Percentiles rank a stretch among this genome's conserved stretches.
These are phyloP conservation scores for Heteromyza rotundicornis DNA, from an alignment of 2,888 invertebrate genomes.

Conservation along the genomic window DNA sequence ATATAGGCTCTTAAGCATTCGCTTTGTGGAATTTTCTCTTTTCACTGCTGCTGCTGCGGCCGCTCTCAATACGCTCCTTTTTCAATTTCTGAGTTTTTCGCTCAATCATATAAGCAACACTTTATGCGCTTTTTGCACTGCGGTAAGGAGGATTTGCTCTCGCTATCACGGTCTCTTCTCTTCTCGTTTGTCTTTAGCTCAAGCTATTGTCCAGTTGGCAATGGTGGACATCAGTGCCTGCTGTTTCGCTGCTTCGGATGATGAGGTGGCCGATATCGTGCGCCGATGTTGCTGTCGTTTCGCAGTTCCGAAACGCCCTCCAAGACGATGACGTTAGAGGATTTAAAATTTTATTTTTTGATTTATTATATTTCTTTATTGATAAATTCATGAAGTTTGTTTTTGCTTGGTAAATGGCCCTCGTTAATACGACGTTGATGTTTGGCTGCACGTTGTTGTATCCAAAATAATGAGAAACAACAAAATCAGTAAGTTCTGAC, in stretches of 20 bases:
- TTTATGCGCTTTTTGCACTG: constrained; percentile 4
- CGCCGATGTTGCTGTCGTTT: constrained; percentile 26
- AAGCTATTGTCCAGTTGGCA: neutral
- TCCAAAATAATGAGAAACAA: constrained; percentile 1
- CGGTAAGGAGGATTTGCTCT: neutral
- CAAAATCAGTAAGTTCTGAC: neutral
- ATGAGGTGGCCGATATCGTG: constrained; percentile 21
- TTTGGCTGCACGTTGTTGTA: neutral
- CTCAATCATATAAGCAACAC: neutral
- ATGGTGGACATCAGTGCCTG: constrained; percentile 1
- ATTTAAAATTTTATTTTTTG: constrained; percentile 49
- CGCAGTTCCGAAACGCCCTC: constrained; percentile 36
- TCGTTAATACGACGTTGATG: constrained; percentile 1
- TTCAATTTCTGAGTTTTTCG: neutral
- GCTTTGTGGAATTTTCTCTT: neutral
- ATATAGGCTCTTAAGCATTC: neutral
- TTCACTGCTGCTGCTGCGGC: neutral
- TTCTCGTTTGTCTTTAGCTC: constrained; percentile 6
- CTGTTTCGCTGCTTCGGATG: constrained; percentile 8
- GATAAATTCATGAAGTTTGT: constrained; percentile 61
- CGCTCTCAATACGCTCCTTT: constrained; percentile 1
- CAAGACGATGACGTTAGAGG: constrained; percentile 36
- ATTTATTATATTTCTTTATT: constrained; percentile 48
- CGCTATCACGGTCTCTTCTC: too few relatives aligned
- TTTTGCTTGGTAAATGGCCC: constrained; percentile 31